These are phyloP conservation scores for Cebidichthys violaceus DNA, from an alignment of 2,113 vertebrate genomes.

Conservation along the genomic window DNA sequence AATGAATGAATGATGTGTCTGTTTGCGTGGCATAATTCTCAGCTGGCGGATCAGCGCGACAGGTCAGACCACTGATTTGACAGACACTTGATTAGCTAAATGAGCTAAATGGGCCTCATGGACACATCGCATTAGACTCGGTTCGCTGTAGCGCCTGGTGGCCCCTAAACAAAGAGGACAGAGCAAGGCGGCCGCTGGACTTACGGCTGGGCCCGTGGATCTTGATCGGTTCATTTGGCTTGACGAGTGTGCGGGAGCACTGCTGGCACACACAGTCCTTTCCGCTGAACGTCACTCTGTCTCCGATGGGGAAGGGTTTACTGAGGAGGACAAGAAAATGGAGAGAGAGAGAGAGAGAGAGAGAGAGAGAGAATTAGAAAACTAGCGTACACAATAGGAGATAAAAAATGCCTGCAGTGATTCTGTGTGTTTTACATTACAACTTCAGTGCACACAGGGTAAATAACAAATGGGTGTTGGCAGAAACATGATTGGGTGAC, in stretches of 20 bases:
- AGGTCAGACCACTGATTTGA: constrained; percentile 54
- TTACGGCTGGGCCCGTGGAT: constrained; percentile 98
- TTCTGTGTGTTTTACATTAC: constrained; percentile 49
- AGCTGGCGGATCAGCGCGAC: constrained; percentile 50
- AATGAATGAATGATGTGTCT: constrained; percentile 46
- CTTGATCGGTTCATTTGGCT: constrained; percentile 94
- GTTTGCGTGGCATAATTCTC: constrained; percentile 46
- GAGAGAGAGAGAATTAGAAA: constrained; percentile 42
- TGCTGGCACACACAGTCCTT: constrained; percentile 98
- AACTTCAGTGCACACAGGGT: constrained; percentile 6
- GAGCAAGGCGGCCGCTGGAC: constrained; percentile 53
- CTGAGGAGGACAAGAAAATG: constrained; percentile 77
- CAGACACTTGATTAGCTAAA: constrained; percentile 68
- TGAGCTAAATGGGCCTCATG: constrained; percentile 48
- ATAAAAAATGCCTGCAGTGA: constrained; percentile 44
- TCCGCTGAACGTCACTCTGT: constrained; percentile 98
- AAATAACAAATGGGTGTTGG: constrained; percentile 47
- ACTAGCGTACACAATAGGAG: constrained; percentile 2
- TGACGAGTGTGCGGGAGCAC: constrained; percentile 91
- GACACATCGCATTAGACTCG: constrained; percentile 46
- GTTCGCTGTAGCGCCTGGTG: constrained; percentile 6
- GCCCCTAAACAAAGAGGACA: constrained; percentile 50
- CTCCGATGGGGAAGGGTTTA: constrained; percentile 98
- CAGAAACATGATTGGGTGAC: constrained; percentile 49
- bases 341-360: constrained; percentile 21